phyloP scores from a whole-genome alignment of 2,888 invertebrate genomes.

The Andrena haemorrhoa region DNA sequence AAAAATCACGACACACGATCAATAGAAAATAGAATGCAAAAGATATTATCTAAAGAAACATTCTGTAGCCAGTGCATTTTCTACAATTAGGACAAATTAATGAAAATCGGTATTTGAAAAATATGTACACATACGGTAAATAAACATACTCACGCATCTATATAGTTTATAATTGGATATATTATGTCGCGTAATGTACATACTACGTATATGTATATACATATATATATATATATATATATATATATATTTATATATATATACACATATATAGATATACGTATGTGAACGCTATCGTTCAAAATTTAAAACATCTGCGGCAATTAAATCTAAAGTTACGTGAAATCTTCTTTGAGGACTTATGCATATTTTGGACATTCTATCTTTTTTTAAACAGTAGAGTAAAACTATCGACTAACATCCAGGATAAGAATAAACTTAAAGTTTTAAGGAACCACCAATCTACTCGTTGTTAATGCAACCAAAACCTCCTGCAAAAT shows the following conservation, averaged over 20 bases:
- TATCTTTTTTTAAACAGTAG: neutral
- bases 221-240: constrained; percentile 20
- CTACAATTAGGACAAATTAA: constrained; percentile 39
- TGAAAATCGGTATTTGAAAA: constrained; percentile 43
- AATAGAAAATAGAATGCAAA: constrained; percentile 33
- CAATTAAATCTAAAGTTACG: constrained; percentile 8
- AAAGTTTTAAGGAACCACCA: neutral
- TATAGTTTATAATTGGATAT: constrained; percentile 35
- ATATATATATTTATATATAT: neutral
- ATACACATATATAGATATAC: constrained; percentile 30
- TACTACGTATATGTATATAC: constrained; percentile 22
- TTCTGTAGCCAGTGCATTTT: constrained; percentile 16
- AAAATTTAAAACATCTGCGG: constrained; percentile 14
- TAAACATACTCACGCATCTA: constrained; percentile 38
- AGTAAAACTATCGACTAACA: constrained; percentile 23
- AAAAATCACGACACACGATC: constrained; percentile 19
- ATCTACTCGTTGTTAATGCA: constrained; percentile 12
- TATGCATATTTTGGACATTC: constrained; percentile 19
- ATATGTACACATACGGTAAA: constrained; percentile 53
- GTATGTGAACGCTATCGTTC: constrained; percentile 5
- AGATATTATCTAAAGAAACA: constrained; percentile 20
- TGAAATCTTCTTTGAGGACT: neutral
- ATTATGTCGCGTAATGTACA: constrained; percentile 43
- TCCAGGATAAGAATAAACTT: constrained; percentile 1
- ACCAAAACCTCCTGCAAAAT: neutral